Conservation (phyloP, 2,113 vertebrate genomes). For the Talpa occidentalis region DNA sequence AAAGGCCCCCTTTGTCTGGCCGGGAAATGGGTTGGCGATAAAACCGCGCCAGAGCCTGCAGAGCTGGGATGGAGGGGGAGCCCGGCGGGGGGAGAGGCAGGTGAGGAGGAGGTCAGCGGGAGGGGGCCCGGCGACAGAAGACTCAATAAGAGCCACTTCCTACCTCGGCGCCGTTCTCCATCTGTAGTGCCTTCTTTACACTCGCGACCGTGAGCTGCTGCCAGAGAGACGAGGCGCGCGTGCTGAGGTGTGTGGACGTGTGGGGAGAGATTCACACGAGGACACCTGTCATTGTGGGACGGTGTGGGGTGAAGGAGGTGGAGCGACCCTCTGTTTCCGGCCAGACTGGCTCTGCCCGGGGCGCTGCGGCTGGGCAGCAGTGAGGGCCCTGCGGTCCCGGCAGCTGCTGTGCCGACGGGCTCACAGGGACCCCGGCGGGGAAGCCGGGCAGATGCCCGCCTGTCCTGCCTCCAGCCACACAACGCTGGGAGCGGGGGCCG, state of each 20-base stretch:
- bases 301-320: too few relatives aligned
- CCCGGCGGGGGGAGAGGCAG: fast-evolving
- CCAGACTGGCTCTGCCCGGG: fast-evolving
- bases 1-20: slow-evolving; percentile 83
- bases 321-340: background rate
- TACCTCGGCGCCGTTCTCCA: fast-evolving
- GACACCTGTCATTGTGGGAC: background rate
- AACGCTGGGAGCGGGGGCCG: background rate
- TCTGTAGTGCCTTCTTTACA: background rate
- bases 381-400: background rate
- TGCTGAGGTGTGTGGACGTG: fast-evolving
- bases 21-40: slow-evolving; percentile 66
- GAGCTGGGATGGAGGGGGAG: background rate
- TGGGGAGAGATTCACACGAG: background rate
- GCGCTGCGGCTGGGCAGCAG: background rate
- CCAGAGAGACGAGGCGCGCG: too few relatives aligned
- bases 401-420: background rate
- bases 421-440: background rate
- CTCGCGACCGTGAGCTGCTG: too few relatives aligned
- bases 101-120: background rate
- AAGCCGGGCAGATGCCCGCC: too few relatives aligned
- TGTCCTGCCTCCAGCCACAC: background rate
- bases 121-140: fast-evolving
- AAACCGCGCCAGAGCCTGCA: slow-evolving; percentile 61
- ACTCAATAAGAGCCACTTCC: background rate